These are phyloP conservation scores for Echiichthys vipera DNA, from an alignment of 2,797 vertebrate genomes.

Conservation along the genomic window DNA sequence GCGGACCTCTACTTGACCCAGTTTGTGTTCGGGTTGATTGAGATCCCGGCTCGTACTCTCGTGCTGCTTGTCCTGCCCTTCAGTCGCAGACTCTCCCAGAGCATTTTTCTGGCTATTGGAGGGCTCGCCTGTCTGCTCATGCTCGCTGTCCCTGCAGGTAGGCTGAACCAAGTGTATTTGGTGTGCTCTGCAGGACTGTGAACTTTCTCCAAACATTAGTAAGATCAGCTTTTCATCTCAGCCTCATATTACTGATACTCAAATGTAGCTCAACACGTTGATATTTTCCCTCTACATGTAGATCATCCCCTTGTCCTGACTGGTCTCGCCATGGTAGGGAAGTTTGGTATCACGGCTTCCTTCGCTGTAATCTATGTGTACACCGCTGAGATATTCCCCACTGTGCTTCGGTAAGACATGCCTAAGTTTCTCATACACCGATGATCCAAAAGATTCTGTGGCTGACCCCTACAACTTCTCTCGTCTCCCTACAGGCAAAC, in stretches of 20 bases:
- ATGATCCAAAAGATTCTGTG: not conserved
- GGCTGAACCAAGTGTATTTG: not conserved
- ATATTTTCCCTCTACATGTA: conserved; percentile 35
- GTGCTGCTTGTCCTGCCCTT: conserved; percentile 78
- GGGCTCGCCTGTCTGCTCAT: conserved; percentile 81
- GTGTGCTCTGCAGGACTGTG: not conserved
- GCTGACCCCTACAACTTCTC: too few species aligned
- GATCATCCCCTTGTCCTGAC: conserved; percentile 68
- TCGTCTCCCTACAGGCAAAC: conserved; percentile 76
- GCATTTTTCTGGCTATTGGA: conserved; percentile 76
- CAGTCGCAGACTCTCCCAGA: conserved; percentile 76
- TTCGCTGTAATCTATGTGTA: conserved; percentile 95
- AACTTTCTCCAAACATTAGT: not conserved
- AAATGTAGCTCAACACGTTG: not conserved
- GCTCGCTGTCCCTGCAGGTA: conserved; percentile 77
- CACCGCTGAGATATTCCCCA: conserved; percentile 93
- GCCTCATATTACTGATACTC: not conserved
- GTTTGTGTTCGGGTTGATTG: conserved; percentile 89
- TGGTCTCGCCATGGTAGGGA: conserved; percentile 90
- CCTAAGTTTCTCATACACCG: not conserved
- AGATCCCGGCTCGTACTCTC: conserved; percentile 86
- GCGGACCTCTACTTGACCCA: conserved; percentile 90
- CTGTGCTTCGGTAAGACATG: conserved; percentile 80
- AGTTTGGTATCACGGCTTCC: conserved; percentile 92
- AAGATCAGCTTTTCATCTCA: not conserved